phyloP scores from a whole-genome alignment of 2,113 vertebrate genomes.

The Motacilla tschutschensis region DNA sequence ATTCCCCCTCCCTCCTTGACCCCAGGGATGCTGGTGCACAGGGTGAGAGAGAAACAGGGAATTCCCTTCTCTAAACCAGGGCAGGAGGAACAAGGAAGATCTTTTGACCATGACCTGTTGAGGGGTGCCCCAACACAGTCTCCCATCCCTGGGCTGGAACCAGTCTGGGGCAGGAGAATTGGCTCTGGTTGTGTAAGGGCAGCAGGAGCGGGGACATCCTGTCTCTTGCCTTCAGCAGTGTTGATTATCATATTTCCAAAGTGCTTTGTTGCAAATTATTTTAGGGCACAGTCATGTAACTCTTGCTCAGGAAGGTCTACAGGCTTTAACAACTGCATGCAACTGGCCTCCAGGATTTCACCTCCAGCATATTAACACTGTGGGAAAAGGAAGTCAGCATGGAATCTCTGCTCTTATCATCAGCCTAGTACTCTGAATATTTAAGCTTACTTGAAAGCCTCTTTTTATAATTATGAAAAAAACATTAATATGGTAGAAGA shows the following conservation, averaged over 20 bases:
- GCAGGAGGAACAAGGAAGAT: not conserved
- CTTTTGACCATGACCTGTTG: too few relatives aligned
- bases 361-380: not conserved
- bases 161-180: not conserved
- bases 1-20: not conserved
- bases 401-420: not conserved
- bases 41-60: not conserved
- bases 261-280: not conserved
- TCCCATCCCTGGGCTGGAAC: not conserved
- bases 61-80: not conserved
- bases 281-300: not conserved
- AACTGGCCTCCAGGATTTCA: not conserved
- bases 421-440: not conserved
- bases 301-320: not conserved
- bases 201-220: not conserved
- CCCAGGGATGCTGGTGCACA: not conserved
- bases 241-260: not conserved
- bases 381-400: not conserved
- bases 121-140: not conserved
- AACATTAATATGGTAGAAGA: not conserved
- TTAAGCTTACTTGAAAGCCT: slow-evolving; percentile 1
- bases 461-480: not conserved
- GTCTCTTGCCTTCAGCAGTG: not conserved
- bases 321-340: not conserved
- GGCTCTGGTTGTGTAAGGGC: not conserved